Evolutionary conservation across 2,888 invertebrate genomes (phyloP).

Genomic region (Loripinus fragilis): DNA sequence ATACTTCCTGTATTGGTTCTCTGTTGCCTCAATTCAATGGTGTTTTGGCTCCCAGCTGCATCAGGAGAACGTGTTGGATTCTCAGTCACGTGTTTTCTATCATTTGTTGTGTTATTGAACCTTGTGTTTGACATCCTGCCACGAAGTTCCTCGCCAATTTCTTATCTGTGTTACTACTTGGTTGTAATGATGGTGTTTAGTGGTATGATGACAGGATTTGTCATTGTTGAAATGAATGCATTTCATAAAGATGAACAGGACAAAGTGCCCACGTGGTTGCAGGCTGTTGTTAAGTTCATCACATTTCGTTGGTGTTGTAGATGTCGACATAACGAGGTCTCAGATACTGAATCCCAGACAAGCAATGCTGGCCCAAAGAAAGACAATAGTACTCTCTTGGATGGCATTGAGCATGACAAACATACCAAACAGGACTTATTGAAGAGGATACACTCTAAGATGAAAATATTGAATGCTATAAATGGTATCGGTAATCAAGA

Average conservation of each 20-base stretch:
- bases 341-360: background rate
- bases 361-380: no score
- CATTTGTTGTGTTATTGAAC: slow-evolving; percentile 47
- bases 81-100: slow-evolving; percentile 55
- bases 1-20: slow-evolving; percentile 42
- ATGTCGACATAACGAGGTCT: background rate
- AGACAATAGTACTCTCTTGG: no score
- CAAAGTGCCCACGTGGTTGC: slow-evolving; percentile 34
- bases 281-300: slow-evolving; percentile 19
- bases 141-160: slow-evolving; percentile 36
- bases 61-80: slow-evolving; percentile 52
- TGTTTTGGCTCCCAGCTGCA: slow-evolving; percentile 50
- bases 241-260: slow-evolving; percentile 38
- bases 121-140: slow-evolving; percentile 47
- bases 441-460: no score
- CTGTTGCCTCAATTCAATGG: slow-evolving; percentile 35
- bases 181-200: slow-evolving; percentile 51
- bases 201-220: slow-evolving; percentile 31
- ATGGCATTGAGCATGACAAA: no score
- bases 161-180: slow-evolving; percentile 46
- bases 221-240: slow-evolving; percentile 32
- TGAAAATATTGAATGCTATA: no score
- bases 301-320: slow-evolving; percentile 12
- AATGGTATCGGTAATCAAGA: no score
- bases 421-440: no score